These are phyloP conservation scores for Pandion haliaetus DNA, from an alignment of 2,113 vertebrate genomes.

Conservation along the genomic window DNA sequence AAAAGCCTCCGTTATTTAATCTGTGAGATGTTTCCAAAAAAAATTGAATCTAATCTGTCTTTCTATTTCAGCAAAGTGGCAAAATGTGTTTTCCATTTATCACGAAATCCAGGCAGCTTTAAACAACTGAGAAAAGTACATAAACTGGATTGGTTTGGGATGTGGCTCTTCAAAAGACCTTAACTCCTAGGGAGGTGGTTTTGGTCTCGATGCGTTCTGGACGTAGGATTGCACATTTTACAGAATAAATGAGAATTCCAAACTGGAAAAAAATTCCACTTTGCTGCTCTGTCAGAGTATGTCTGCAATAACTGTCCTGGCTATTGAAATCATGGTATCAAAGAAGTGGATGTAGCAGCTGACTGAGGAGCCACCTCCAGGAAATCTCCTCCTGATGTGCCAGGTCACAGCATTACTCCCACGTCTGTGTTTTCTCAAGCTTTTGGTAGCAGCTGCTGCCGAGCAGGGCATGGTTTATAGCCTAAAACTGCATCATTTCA, in stretches of 20 bases:
- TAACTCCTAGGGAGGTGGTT: background rate
- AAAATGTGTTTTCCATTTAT: background rate
- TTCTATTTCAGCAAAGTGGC: background rate
- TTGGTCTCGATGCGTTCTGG: background rate
- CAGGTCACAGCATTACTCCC: background rate
- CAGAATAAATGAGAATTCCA: background rate
- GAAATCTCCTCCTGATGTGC: background rate
- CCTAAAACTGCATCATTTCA: background rate
- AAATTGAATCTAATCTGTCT: background rate
- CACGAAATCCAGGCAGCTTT: background rate
- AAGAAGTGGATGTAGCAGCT: background rate
- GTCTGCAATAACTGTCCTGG: too few relatives aligned
- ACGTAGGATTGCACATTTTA: background rate
- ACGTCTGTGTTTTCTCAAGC: background rate
- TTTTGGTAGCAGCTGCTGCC: background rate
- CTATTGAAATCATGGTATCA: background rate
- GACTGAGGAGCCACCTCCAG: background rate
- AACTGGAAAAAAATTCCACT: background rate
- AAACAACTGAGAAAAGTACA: background rate
- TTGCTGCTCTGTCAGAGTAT: background rate
- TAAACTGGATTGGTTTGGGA: background rate
- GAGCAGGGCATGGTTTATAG: background rate
- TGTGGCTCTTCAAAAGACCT: background rate
- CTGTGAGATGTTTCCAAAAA: background rate
- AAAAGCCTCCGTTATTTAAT: background rate